Conservation (phyloP, 2,797 vertebrate species). For the Sebastes trivittatus region DNA sequence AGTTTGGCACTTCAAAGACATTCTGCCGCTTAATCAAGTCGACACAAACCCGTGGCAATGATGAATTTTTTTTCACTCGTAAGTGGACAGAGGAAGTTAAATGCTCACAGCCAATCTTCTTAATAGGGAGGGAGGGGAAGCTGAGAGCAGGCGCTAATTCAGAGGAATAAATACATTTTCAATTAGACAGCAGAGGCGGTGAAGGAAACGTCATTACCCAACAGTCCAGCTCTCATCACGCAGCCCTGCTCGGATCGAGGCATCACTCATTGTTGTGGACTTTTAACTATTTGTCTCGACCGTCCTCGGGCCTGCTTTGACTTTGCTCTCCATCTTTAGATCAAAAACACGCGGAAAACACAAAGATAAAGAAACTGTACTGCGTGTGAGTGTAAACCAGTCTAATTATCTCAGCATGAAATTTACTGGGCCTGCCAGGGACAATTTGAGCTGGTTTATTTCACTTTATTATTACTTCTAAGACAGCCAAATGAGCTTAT, state of each 20-base stretch:
- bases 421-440: neutral
- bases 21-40: constrained; percentile 46
- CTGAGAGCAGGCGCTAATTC: constrained; percentile 47
- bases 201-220: constrained; percentile 31
- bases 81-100: constrained; percentile 59
- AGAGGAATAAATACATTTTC: constrained; percentile 70
- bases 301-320: constrained; percentile 33
- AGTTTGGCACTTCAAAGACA: constrained; percentile 61
- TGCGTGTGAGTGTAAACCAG: neutral
- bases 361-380: constrained; percentile 2
- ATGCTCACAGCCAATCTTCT: constrained; percentile 61
- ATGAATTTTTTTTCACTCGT: constrained; percentile 16
- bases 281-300: constrained; percentile 43
- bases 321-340: constrained; percentile 33
- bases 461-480: constrained; percentile 12
- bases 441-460: neutral
- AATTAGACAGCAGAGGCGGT: constrained; percentile 46
- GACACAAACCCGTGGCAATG: constrained; percentile 34
- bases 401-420: constrained; percentile 16
- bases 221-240: constrained; percentile 24
- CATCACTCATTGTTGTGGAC: constrained; percentile 31
- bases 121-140: constrained; percentile 51
- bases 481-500: neutral
- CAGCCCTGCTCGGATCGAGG: constrained; percentile 2
- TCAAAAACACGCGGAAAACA: constrained; percentile 22